Percentiles rank a stretch among this genome's conserved stretches.
These are phyloP conservation scores for Drosophila kuntzei DNA, from an alignment of 2,888 invertebrate species.

Conservation along the genomic window DNA sequence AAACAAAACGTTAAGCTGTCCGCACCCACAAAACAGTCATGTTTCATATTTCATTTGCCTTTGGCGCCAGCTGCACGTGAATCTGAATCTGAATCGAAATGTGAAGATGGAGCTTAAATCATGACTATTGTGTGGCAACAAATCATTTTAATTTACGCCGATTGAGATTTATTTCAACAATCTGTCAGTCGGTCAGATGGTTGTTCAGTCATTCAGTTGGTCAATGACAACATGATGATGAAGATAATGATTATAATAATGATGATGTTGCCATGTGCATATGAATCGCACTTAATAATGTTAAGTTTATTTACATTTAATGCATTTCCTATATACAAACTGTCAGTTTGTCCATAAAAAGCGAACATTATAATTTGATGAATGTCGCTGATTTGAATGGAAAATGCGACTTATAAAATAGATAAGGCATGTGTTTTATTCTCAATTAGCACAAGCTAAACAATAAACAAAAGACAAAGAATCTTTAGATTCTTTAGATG, in stretches of 20 bases:
- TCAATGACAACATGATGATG: conserved; percentile 37
- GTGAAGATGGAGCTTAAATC: conserved; percentile 19
- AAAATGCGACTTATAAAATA: conserved; percentile 17
- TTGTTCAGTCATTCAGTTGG: conserved; percentile 29
- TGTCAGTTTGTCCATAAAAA: conserved; percentile 22
- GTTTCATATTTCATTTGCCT: conserved; percentile 22
- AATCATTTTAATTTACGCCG: conserved; percentile 45
- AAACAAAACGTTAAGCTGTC: conserved; percentile 15
- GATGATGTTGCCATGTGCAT: conserved; percentile 36
- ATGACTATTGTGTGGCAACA: conserved; percentile 29
- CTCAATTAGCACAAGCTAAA: not conserved
- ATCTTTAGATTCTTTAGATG: conserved; percentile 2
- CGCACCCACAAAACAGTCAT: conserved; percentile 15
- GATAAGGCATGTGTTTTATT: conserved; percentile 35
- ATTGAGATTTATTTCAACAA: conserved; percentile 73
- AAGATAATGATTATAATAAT: conserved; percentile 23
- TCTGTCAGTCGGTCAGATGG: conserved; percentile 33
- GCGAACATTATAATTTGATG: conserved; percentile 27
- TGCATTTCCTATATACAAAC: conserved; percentile 65
- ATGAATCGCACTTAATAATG: conserved; percentile 36
- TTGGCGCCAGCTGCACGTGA: conserved; percentile 39
- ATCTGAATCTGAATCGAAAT: conserved; percentile 28
- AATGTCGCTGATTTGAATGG: conserved; percentile 41
- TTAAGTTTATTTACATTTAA: conserved; percentile 39
- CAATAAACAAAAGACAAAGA: conserved; percentile 28